Percentiles rank a stretch among this genome's conserved stretches.
Conservation (phyloP, 2,888 invertebrate genomes). For the Rapana venosa region DNA sequence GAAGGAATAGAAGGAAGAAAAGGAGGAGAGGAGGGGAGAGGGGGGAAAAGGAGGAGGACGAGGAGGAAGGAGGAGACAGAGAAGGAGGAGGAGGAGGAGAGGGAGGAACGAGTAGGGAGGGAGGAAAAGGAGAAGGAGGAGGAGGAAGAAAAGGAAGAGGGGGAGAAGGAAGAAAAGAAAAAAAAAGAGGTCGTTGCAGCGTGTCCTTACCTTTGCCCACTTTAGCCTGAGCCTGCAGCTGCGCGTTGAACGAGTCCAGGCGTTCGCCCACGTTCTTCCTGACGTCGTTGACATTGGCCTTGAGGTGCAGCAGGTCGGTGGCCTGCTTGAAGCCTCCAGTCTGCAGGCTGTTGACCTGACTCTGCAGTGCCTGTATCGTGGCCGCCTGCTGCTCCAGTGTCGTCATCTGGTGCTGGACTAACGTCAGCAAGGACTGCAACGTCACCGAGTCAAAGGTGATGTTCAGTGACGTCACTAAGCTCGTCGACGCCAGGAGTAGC, state of each 20-base stretch:
- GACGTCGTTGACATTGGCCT: background rate
- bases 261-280: background rate
- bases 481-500: background rate
- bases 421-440: background rate
- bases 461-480: background rate
- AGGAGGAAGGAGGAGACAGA: no score
- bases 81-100: no score
- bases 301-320: background rate
- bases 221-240: no score
- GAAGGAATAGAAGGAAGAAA: no score
- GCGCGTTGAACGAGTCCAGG: background rate
- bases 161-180: no score
- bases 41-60: no score
- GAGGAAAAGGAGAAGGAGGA: no score
- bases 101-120: no score
- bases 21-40: background rate
- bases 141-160: no score
- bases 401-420: conserved; percentile 6
- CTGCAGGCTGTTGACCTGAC: background rate
- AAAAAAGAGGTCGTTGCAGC: no score
- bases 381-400: background rate
- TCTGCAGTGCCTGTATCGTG: background rate
- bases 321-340: background rate
- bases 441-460: background rate
- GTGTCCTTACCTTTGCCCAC: no score